These are phyloP conservation scores for Gobionotothen gibberifrons DNA, from an alignment of 2,797 vertebrate genomes.

Conservation along the genomic window DNA sequence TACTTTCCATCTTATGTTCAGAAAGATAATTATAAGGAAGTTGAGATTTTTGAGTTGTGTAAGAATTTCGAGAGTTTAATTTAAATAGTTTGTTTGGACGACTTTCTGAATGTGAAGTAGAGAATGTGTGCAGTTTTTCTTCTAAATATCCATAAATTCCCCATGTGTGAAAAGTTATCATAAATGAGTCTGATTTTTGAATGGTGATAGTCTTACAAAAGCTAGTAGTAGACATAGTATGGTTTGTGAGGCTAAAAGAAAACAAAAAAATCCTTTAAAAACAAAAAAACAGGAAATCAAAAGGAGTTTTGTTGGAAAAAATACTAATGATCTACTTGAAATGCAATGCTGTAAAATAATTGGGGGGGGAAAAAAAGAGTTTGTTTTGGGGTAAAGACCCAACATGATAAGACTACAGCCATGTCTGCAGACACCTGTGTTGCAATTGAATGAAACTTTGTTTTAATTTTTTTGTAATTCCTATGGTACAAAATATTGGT, in stretches of 20 bases:
- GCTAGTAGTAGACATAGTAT: constrained; percentile 79
- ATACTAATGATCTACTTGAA: constrained; percentile 69
- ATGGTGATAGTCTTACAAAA: constrained; percentile 85
- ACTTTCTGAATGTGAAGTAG: constrained; percentile 89
- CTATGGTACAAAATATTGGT: constrained; percentile 78
- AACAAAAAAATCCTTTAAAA: constrained; percentile 40
- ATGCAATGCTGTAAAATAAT: constrained; percentile 67
- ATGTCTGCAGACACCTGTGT: constrained; percentile 67
- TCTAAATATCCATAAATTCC: constrained; percentile 67
- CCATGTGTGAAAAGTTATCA: constrained; percentile 87
- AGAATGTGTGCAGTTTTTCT: constrained; percentile 86
- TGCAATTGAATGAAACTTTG: constrained; percentile 55
- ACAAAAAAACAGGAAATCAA: constrained; percentile 56
- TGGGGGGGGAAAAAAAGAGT: constrained; percentile 9
- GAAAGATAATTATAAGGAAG: constrained; percentile 79
- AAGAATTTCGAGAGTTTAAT: constrained; percentile 82
- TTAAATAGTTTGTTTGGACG: constrained; percentile 73
- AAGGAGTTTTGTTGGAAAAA: constrained; percentile 64
- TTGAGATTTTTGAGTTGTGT: constrained; percentile 82
- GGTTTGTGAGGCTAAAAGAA: constrained; percentile 84
- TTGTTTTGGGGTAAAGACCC: constrained; percentile 52
- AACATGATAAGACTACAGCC: constrained; percentile 59
- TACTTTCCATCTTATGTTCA: constrained; percentile 80
- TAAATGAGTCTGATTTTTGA: constrained; percentile 81
- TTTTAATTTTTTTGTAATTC: constrained; percentile 59